Base-by-base conservation (phyloP, 2,888 invertebrate species). In the Drosophila paracracens region DNA sequence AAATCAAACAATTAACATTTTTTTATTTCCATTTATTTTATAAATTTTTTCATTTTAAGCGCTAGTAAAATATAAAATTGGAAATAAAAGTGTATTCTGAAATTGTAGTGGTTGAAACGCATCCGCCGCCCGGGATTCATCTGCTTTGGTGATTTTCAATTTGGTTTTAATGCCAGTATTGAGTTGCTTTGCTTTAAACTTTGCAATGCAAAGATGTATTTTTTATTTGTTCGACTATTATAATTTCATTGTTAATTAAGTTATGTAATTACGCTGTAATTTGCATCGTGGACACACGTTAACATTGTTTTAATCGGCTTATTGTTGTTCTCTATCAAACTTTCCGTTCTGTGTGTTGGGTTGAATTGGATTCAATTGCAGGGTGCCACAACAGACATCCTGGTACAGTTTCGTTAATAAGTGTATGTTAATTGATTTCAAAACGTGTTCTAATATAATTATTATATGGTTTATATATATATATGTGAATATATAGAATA, bases 141-240 rank as follows among this genome's bases (percentile, higher is more conserved):
- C 46, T 25, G n/a, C 11, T 5, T 6, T 46, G 21, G 2, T 13
- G 21, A 25, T 11, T n/a, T n/a, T 11, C 11, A 5, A n/a, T 43
- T 46, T 13, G 13, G 21, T 7, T 46, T 46, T 52, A 52, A 36
- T 60, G 27, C 27, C 27, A 60, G n/a, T 25, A 33, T 35, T 31
- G 13, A 21, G 51, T 50, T 65, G 66, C 38, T 62, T 76, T 59
- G 70, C 71, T 77, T 61, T 38, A 16, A 65, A 59, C 81, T 81
- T 70, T 81, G 81, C 81, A 81, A 79, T 61, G 79, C 81, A 81
- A 81, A 81, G 81, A 73, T 69, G 70, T 38, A 38, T 56, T 66
- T 76, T 76, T 70, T 72, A 73, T 69, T 81, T 68, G 46, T 33
- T 77, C 60, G 52, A 67, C 60, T 72, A 70, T 76, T 81, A 76